Evolutionary conservation across 2,888 invertebrate genomes (phyloP).

Genomic region (Oscheius sp.): DNA sequence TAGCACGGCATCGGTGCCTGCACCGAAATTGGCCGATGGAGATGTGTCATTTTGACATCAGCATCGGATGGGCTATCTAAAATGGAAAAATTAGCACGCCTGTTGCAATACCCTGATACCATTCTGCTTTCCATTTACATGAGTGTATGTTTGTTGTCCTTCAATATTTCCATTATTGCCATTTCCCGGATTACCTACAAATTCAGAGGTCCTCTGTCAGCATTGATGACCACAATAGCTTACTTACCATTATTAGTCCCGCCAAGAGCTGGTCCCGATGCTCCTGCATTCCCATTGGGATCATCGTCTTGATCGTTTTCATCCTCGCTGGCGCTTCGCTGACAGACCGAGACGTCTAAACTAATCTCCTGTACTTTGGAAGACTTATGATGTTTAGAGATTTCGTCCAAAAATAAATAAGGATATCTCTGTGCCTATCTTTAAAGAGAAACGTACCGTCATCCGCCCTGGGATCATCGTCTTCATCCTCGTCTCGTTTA

Average conservation of each 20-base stretch:
- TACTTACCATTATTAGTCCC: slow-evolving; percentile 12
- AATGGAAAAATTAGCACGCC: neutral
- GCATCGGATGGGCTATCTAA: slow-evolving; percentile 6
- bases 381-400: neutral
- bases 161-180: slow-evolving; percentile 16
- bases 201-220: neutral
- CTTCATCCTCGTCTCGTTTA: slow-evolving; percentile 50
- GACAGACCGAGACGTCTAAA: slow-evolving; percentile 54
- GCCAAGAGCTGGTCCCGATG: slow-evolving; percentile 3
- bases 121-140: slow-evolving; percentile 26
- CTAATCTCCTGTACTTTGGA: neutral
- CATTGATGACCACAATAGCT: too few species aligned
- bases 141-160: slow-evolving; percentile 17
- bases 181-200: slow-evolving; percentile 3
- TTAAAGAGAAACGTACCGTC: neutral
- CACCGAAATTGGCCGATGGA: neutral
- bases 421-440: neutral
- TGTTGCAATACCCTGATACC: neutral
- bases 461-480: slow-evolving; percentile 37
- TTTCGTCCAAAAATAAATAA: neutral
- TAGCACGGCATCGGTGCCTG: slow-evolving; percentile 15
- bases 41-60: slow-evolving; percentile 21
- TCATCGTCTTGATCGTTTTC: slow-evolving; percentile 40
- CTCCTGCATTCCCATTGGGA: slow-evolving; percentile 35
- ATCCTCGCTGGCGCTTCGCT: slow-evolving; percentile 50